phyloP scores from a whole-genome alignment of 2,888 invertebrate species.

The Sarcophaga subvicina region DNA sequence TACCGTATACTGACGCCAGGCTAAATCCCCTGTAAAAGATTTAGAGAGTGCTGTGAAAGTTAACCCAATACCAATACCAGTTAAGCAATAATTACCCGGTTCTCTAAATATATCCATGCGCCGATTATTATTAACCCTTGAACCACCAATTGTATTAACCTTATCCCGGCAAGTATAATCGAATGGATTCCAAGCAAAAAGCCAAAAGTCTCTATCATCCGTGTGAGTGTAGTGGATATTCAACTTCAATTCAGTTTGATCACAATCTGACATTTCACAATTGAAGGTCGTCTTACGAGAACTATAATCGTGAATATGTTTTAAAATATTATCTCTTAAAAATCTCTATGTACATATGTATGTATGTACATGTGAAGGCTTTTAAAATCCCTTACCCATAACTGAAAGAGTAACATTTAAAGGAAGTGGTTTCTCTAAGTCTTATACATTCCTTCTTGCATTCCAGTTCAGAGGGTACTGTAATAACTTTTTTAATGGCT shows the following conservation, averaged over 20 bases:
- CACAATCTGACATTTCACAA: slow-evolving; percentile 90
- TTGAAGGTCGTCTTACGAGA: slow-evolving; percentile 82
- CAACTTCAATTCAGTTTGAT: slow-evolving; percentile 88
- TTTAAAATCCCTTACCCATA: slow-evolving; percentile 83
- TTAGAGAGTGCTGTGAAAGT: background rate
- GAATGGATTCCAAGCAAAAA: slow-evolving; percentile 91
- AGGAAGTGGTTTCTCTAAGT: slow-evolving; percentile 83
- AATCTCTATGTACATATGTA: background rate
- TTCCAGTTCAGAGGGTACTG: slow-evolving; percentile 85
- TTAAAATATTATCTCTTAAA: no score
- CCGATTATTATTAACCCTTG: slow-evolving; percentile 81
- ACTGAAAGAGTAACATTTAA: slow-evolving; percentile 90
- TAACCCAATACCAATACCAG: slow-evolving; percentile 24
- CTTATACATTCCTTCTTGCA: slow-evolving; percentile 88
- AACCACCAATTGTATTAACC: slow-evolving; percentile 81
- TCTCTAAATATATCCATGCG: slow-evolving; percentile 82
- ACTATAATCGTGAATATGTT: slow-evolving; percentile 69
- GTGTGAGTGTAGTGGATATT: slow-evolving; percentile 87
- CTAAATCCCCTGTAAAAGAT: slow-evolving; percentile 81
- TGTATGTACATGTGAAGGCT: no score
- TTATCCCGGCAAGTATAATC: slow-evolving; percentile 86
- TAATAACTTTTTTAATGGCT: slow-evolving; percentile 86
- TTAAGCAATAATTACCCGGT: slow-evolving; percentile 78
- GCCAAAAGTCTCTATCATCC: slow-evolving; percentile 86
- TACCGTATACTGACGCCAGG: slow-evolving; percentile 90